These are phyloP conservation scores for Siphlonurus alternatus DNA, from an alignment of 2,888 invertebrate species.

Conservation along the genomic window DNA sequence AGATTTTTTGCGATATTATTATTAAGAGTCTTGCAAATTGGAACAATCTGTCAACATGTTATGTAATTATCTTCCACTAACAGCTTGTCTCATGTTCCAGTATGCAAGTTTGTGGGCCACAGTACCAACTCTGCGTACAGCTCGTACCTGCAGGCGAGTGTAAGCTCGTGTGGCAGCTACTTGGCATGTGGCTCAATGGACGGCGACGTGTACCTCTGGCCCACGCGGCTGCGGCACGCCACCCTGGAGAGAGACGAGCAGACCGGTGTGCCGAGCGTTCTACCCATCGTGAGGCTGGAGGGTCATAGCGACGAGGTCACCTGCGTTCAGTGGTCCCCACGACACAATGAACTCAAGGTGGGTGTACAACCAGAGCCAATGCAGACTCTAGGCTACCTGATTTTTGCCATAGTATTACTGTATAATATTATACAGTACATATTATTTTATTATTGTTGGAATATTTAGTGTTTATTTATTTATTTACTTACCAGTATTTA, in stretches of 20 bases:
- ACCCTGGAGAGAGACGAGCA: neutral
- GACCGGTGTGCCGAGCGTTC: neutral
- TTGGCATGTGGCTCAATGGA: neutral
- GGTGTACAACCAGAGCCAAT: no score
- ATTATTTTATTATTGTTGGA: no score
- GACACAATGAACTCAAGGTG: neutral
- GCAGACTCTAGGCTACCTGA: no score
- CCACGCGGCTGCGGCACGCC: neutral
- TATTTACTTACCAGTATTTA: no score
- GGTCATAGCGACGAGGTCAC: neutral
- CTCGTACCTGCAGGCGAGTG: neutral
- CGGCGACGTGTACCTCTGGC: neutral
- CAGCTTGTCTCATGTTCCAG: neutral
- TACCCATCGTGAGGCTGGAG: neutral
- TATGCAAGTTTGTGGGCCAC: neutral
- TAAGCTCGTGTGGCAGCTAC: neutral
- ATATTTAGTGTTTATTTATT: no score
- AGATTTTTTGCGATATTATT: no score
- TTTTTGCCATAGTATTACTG: no score
- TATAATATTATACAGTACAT: no score
- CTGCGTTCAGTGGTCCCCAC: neutral
- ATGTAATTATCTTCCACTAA: no score
- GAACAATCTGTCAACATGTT: no score
- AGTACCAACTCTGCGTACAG: neutral
- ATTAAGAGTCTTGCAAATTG: no score